Percentiles rank a stretch among this genome's conserved stretches.
These are phyloP conservation scores for Moxostoma hubbsi DNA, from an alignment of 2,797 vertebrate species.

Conservation along the genomic window DNA sequence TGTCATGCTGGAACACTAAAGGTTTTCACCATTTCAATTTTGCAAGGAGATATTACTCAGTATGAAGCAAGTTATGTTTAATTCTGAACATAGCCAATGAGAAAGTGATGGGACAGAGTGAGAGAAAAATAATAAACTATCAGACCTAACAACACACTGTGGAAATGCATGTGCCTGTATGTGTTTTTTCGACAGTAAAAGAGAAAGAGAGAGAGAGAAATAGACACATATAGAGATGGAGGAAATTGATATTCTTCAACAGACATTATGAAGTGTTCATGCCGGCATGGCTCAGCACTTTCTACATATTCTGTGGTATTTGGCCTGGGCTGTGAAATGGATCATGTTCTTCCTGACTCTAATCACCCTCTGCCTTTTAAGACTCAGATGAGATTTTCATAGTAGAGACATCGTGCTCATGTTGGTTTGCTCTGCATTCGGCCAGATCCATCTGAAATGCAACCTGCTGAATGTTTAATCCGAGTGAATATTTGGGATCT, in stretches of 20 bases:
- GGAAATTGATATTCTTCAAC: constrained; percentile 22
- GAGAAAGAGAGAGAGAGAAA: too few relatives aligned
- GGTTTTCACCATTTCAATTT: too few relatives aligned
- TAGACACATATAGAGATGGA: not conserved
- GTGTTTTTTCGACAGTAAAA: too few relatives aligned
- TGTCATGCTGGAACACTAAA: too few relatives aligned
- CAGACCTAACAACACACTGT: too few relatives aligned
- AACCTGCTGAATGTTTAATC: constrained; percentile 13
- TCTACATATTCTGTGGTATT: constrained; percentile 23
- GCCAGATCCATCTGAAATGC: constrained; percentile 9
- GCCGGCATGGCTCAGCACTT: constrained; percentile 10
- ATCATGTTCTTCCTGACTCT: constrained; percentile 13
- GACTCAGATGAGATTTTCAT: not conserved
- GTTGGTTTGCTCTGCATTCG: constrained; percentile 9
- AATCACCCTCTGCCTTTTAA: constrained; percentile 22
- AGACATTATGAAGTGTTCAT: constrained; percentile 1
- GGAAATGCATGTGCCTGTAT: too few relatives aligned
- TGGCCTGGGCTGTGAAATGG: constrained; percentile 25
- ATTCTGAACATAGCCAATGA: too few relatives aligned
- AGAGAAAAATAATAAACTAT: too few relatives aligned
- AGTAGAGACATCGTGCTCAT: not conserved
- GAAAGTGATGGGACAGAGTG: too few relatives aligned
- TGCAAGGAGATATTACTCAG: too few relatives aligned
- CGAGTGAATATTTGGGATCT: not conserved
- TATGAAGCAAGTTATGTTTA: too few relatives aligned